Conservation (phyloP, 2,797 vertebrate genomes). For the Melanotaenia trifasciata region DNA sequence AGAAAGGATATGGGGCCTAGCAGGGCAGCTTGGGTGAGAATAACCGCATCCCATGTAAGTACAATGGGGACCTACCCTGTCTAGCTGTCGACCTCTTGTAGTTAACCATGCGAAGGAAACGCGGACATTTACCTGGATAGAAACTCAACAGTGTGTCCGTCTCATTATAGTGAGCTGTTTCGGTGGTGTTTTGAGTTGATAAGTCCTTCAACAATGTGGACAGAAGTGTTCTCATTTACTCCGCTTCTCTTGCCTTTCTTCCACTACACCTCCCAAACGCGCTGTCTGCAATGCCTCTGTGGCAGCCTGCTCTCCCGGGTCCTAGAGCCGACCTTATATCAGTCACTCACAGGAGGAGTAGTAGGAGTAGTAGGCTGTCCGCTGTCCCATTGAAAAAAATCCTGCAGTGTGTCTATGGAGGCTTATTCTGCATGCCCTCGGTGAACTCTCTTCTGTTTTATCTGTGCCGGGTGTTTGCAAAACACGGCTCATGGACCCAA, state of each 20-base stretch:
- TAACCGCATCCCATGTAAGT: slow-evolving; percentile 86
- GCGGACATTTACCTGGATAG: slow-evolving; percentile 82
- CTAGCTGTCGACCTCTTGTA: slow-evolving; percentile 78
- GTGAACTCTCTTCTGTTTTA: slow-evolving; percentile 58
- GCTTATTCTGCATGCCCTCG: slow-evolving; percentile 48
- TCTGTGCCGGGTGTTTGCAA: slow-evolving; percentile 45
- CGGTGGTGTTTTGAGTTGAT: slow-evolving; percentile 77
- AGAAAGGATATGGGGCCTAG: slow-evolving; percentile 83
- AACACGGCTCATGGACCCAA: slow-evolving; percentile 30
- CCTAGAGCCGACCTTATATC: slow-evolving; percentile 73
- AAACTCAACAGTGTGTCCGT: slow-evolving; percentile 83
- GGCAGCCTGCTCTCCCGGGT: slow-evolving; percentile 76
- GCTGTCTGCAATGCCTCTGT: slow-evolving; percentile 81
- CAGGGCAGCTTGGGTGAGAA: slow-evolving; percentile 83
- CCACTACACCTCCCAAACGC: slow-evolving; percentile 86
- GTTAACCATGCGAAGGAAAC: slow-evolving; percentile 78
- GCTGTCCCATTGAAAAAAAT: slow-evolving; percentile 55
- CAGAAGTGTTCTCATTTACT: slow-evolving; percentile 87
- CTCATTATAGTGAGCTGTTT: slow-evolving; percentile 81
- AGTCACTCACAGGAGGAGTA: slow-evolving; percentile 13
- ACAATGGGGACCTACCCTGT: slow-evolving; percentile 86
- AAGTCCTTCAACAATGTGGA: slow-evolving; percentile 84
- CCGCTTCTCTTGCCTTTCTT: slow-evolving; percentile 86
- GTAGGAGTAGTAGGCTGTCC: slow-evolving; percentile 30
- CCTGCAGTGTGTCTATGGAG: slow-evolving; percentile 32